Percentiles rank a stretch among this genome's conserved stretches.
phyloP scores from a whole-genome alignment of 2,113 vertebrate species.

The Oreochromis aureus region DNA sequence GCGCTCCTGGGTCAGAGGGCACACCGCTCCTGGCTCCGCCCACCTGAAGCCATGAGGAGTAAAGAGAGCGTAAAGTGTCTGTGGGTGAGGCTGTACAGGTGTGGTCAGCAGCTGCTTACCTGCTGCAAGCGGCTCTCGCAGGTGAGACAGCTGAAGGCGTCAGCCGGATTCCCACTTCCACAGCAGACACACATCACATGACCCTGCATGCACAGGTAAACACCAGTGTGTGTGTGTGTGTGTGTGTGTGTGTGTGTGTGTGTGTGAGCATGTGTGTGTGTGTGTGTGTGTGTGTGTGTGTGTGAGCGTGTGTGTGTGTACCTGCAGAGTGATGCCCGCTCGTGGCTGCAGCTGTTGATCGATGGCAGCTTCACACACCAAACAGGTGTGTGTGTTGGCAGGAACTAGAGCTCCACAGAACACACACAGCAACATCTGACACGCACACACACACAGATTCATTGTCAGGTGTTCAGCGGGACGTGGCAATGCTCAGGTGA shows the following conservation, averaged over 20 bases:
- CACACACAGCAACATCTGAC: constrained; percentile 76
- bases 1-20: constrained; percentile 11
- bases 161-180: constrained; percentile 28
- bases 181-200: constrained; percentile 25
- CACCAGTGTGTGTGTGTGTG: fast-evolving
- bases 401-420: constrained; percentile 80
- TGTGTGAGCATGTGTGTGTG: fast-evolving
- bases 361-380: constrained; percentile 83
- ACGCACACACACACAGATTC: not conserved
- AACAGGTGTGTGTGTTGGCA: constrained; percentile 75
- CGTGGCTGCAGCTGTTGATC: constrained; percentile 74
- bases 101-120: not conserved
- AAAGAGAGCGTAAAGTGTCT: not conserved
- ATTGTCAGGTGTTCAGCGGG: not conserved
- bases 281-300: fast-evolving
- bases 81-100: not conserved
- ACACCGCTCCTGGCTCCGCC: constrained; percentile 17
- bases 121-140: constrained; percentile 32
- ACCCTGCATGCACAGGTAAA: not conserved
- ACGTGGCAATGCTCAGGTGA: not conserved
- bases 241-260: fast-evolving
- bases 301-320: not conserved
- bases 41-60: constrained; percentile 15
- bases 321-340: constrained; percentile 69
- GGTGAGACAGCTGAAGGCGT: constrained; percentile 36